These are phyloP conservation scores for Sitophilus oryzae DNA, from an alignment of 1,140 invertebrate genomes.

Conservation along the genomic window DNA sequence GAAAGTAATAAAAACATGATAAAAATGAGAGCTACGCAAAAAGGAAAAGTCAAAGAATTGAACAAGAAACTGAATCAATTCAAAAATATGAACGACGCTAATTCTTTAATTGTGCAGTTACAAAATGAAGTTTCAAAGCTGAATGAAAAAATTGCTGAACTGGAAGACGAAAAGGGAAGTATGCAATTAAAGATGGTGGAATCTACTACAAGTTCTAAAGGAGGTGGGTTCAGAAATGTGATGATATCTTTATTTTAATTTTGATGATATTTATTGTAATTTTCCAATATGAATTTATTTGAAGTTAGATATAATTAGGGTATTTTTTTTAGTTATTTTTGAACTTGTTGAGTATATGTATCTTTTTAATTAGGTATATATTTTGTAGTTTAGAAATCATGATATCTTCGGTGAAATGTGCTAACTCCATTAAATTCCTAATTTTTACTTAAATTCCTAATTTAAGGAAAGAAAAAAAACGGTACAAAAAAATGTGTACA, in stretches of 20 bases:
- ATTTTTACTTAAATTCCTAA: too few species aligned
- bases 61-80: constrained; percentile 75
- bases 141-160: constrained; percentile 70
- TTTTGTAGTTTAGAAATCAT: not conserved
- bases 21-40: constrained; percentile 74
- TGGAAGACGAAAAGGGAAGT: constrained; percentile 76
- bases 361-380: not conserved
- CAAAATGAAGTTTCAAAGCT: constrained; percentile 56
- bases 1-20: constrained; percentile 75
- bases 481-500: too few species aligned
- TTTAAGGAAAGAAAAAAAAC: too few species aligned
- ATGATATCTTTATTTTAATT: too few species aligned
- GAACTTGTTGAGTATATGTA: constrained; percentile 1
- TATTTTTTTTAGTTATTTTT: not conserved
- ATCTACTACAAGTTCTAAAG: constrained; percentile 27
- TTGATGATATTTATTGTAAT: too few species aligned
- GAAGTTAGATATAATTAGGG: too few species aligned
- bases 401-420: too few species aligned
- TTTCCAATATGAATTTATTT: too few species aligned
- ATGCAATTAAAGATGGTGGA: constrained; percentile 37
- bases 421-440: too few species aligned
- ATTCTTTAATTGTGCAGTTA: constrained; percentile 60
- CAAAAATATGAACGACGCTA: constrained; percentile 63
- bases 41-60: constrained; percentile 73
- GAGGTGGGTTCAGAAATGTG: constrained; percentile 33